These are phyloP conservation scores for Steatocranus sp. DNA, from an alignment of 2,797 vertebrate species.

Conservation along the genomic window DNA sequence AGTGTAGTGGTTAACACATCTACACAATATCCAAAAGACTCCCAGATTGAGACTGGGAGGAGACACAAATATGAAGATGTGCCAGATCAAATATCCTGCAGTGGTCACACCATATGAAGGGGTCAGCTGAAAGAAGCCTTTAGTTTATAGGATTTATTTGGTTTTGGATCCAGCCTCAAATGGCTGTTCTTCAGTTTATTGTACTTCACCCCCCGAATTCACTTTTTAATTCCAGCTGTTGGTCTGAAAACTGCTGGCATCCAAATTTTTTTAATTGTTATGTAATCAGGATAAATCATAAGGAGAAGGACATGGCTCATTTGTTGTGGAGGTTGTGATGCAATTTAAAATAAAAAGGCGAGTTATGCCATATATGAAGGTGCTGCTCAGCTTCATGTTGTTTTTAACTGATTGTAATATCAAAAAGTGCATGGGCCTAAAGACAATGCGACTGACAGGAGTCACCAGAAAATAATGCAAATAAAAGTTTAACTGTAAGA, in stretches of 20 bases:
- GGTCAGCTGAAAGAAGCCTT: background rate
- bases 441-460: background rate
- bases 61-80: background rate
- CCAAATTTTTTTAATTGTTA: background rate
- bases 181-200: background rate
- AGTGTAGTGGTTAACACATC: background rate
- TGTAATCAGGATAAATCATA: background rate
- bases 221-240: background rate
- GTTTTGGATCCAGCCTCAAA: background rate
- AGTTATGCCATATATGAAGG: background rate
- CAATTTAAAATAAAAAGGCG: background rate
- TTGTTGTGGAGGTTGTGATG: fast-evolving
- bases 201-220: background rate
- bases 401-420: background rate
- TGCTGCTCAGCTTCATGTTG: background rate
- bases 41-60: background rate
- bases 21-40: background rate
- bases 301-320: background rate
- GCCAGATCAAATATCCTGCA: background rate
- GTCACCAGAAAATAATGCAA: background rate
- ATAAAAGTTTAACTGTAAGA: background rate
- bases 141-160: background rate
- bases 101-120: background rate
- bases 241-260: background rate
- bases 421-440: background rate